These are phyloP conservation scores for Bibio marci DNA, from an alignment of 2,888 invertebrate genomes.

Conservation along the genomic window DNA sequence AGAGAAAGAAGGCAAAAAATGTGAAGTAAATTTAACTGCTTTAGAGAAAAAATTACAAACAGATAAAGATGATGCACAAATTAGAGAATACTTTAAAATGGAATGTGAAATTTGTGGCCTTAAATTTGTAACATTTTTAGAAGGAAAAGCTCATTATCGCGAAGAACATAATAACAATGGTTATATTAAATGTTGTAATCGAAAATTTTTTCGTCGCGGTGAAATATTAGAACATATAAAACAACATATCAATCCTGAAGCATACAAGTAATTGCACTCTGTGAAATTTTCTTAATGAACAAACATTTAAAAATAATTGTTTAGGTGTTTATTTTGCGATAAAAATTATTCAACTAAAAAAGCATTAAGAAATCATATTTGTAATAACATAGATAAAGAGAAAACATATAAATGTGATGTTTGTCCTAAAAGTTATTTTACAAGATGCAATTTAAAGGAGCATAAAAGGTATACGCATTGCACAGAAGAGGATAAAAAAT, in stretches of 20 bases:
- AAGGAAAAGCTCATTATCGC: conserved; percentile 23
- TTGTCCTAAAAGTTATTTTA: conserved; percentile 23
- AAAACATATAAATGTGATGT: conserved; percentile 17
- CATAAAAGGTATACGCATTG: conserved; percentile 17
- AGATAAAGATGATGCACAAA: conserved; percentile 16
- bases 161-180: conserved; percentile 20
- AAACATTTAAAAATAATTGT: too few species aligned
- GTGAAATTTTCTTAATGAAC: too few species aligned
- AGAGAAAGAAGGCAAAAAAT: conserved; percentile 24
- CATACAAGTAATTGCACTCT: conserved; percentile 20
- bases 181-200: conserved; percentile 24
- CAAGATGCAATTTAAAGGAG: conserved; percentile 20
- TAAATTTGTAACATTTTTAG: conserved; percentile 18
- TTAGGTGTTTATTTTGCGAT: too few species aligned
- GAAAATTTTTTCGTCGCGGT: conserved; percentile 23
- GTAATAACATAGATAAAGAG: background rate
- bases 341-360: conserved; percentile 18
- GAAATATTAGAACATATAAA: conserved; percentile 25
- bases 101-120: conserved; percentile 21
- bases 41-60: too few species aligned
- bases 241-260: conserved; percentile 24
- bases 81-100: conserved; percentile 22
- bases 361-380: conserved; percentile 21
- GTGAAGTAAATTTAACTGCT: too few species aligned
- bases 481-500: too few species aligned